Conservation (phyloP, 2,113 vertebrate species). For the Octodon degus region DNA sequence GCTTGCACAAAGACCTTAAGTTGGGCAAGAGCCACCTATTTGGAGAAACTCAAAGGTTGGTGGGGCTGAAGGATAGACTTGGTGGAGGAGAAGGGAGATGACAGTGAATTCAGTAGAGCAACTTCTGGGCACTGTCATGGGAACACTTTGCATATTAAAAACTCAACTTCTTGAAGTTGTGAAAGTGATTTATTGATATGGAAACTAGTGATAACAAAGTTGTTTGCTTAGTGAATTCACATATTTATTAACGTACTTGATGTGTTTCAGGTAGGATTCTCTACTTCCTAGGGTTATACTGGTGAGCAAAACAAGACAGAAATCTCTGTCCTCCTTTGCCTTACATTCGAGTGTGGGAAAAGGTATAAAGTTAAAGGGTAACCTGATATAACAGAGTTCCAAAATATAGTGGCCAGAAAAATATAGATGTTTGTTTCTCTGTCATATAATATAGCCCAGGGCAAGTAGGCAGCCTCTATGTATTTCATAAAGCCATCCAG, state of each 20-base stretch:
- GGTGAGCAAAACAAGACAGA: slow-evolving; percentile 21
- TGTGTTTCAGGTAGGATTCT: neutral
- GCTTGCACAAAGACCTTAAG: neutral
- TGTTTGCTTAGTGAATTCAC: slow-evolving; percentile 29
- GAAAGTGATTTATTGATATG: neutral
- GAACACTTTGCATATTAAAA: slow-evolving; percentile 11
- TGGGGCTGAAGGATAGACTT: neutral
- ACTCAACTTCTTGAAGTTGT: slow-evolving; percentile 5
- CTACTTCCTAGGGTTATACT: slow-evolving; percentile 28
- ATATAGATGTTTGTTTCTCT: slow-evolving; percentile 14
- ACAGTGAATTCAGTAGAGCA: neutral
- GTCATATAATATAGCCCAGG: neutral
- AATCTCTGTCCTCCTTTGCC: neutral
- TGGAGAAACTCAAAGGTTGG: neutral
- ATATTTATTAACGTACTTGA: neutral
- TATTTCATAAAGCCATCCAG: neutral
- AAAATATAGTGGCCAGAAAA: slow-evolving; percentile 41
- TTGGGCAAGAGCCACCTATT: slow-evolving; percentile 1
- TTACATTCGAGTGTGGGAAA: slow-evolving; percentile 13
- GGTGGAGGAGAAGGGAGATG: neutral
- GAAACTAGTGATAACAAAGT: neutral
- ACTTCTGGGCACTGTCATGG: neutral
- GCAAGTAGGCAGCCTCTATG: neutral
- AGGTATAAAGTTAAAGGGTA: slow-evolving; percentile 37
- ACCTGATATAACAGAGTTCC: slow-evolving; percentile 23